These are phyloP conservation scores for Ursus arctos DNA, from an alignment of 2,113 vertebrate species.

Conservation along the genomic window DNA sequence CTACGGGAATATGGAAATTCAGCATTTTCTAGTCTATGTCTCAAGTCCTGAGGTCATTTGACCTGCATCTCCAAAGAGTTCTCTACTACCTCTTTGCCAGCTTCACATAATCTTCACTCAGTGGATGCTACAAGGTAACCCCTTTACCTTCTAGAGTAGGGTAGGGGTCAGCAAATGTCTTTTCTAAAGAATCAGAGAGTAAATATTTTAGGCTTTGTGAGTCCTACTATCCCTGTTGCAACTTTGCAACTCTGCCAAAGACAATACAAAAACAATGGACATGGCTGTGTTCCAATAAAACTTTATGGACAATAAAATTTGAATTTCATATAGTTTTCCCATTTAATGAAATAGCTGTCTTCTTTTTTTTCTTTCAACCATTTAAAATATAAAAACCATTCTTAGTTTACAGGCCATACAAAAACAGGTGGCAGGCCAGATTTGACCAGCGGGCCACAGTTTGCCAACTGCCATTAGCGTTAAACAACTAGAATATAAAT, in stretches of 20 bases:
- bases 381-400: constrained; percentile 37
- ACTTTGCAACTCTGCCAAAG: neutral
- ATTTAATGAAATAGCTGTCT: neutral
- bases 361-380: neutral
- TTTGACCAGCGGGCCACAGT: neutral
- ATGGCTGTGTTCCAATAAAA: neutral
- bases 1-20: neutral
- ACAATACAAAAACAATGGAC: neutral
- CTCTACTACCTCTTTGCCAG: neutral
- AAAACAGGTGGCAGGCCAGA: neutral
- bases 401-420: neutral
- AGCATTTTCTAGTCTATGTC: neutral
- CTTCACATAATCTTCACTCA: neutral
- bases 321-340: neutral
- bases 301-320: neutral
- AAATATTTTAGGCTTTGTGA: neutral
- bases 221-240: neutral
- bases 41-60: neutral
- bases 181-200: neutral
- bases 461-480: neutral
- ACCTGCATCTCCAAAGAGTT: neutral
- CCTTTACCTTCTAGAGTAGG: neutral
- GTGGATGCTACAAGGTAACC: neutral
- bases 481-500: neutral
- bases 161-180: neutral